A percentile compares a stretch with the other conserved stretches of the same genome.
Conservation (phyloP, 37 sponge, comb jelly and placozoan species). For the Dysidea cf. avara region DNA sequence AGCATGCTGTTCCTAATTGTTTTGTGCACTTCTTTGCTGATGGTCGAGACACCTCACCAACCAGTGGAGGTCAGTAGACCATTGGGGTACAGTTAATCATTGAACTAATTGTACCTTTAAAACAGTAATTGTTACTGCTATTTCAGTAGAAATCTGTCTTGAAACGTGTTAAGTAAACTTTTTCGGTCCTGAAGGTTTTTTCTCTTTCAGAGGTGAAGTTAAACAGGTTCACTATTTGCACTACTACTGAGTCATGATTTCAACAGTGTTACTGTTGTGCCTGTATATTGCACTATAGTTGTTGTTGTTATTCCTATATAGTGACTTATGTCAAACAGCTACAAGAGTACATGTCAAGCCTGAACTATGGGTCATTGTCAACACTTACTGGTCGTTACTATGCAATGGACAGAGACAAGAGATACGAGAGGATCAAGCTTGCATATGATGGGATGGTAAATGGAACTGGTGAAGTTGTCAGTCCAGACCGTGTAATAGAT, state of each 20-base stretch:
- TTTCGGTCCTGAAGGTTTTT: no score
- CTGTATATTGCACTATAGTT: no score
- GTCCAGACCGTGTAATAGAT: conserved; percentile 30
- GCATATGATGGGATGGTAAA: conserved; percentile 90
- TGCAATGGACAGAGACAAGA: conserved; percentile 98
- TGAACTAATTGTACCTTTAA: no score
- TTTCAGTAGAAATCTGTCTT: no score
- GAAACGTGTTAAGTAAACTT: no score
- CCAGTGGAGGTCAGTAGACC: conserved; percentile 69
- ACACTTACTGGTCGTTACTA: conserved; percentile 95
- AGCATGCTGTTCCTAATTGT: conserved; percentile 59
- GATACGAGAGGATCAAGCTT: conserved; percentile 86
- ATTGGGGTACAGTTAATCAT: background rate
- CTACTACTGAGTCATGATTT: no score
- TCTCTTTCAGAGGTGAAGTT: no score
- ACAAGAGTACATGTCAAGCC: conserved; percentile 39
- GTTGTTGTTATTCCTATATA: conserved; percentile 16
- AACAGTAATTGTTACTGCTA: no score
- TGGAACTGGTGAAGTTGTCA: conserved; percentile 68
- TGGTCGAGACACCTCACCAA: conserved; percentile 93
- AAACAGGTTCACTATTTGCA: no score
- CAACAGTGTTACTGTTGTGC: no score
- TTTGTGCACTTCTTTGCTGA: conserved; percentile 97
- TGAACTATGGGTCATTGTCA: conserved; percentile 79
- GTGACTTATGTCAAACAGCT: conserved; percentile 71